Evolutionary conservation across 2,797 vertebrate genomes (phyloP).

Genomic region (Buceros bicornis): DNA sequence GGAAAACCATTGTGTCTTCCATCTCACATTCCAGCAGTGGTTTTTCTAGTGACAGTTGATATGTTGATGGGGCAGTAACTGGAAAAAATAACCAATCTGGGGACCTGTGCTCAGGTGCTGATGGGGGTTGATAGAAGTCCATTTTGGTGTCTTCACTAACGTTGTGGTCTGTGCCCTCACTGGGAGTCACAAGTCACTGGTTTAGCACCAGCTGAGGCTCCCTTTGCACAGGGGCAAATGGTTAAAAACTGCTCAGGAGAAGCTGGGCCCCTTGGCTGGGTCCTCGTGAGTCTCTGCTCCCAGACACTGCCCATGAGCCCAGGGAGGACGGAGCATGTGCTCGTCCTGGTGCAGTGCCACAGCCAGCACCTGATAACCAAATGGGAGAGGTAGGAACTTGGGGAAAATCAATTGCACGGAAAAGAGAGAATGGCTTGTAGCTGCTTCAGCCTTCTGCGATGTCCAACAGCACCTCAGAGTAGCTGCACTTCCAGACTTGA

Average conservation of each 20-base stretch:
- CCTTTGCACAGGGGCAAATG: not conserved
- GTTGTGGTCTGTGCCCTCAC: not conserved
- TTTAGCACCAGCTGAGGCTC: not conserved
- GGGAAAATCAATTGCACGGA: not conserved
- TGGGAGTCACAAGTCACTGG: accelerated
- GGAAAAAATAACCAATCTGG: not conserved
- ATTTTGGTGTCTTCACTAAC: accelerated
- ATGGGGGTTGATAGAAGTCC: not conserved
- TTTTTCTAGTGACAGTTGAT: not conserved
- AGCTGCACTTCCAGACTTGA: not conserved
- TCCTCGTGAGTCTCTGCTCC: not conserved
- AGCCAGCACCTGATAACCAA: not conserved
- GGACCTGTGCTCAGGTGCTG: not conserved
- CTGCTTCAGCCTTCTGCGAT: not conserved
- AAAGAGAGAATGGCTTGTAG: not conserved
- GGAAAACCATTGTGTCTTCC: not conserved
- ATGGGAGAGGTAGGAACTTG: not conserved
- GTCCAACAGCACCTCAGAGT: not conserved
- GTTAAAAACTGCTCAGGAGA: not conserved
- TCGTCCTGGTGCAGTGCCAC: not conserved
- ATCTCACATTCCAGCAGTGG: not conserved
- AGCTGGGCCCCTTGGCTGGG: accelerated
- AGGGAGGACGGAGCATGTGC: accelerated
- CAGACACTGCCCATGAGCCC: accelerated
- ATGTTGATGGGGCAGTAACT: not conserved